Conservation (phyloP, 2,888 invertebrate species). For the Clepsis dumicolana region DNA sequence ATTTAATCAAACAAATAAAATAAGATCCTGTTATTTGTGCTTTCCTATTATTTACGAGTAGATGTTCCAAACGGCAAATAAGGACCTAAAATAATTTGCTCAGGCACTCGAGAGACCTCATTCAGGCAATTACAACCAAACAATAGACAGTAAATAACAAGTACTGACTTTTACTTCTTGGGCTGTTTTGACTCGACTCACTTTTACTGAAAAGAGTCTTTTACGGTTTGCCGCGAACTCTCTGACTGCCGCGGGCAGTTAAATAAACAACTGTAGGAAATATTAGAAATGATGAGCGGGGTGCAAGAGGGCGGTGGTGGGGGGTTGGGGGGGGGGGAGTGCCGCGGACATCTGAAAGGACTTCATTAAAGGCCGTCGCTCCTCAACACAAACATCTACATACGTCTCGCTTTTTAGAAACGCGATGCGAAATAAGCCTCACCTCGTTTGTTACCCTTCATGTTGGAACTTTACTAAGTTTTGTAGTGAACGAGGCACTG, state of each 20-base stretch:
- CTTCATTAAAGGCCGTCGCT: neutral
- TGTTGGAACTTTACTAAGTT: neutral
- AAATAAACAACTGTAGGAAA: neutral
- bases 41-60: too few species aligned
- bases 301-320: neutral
- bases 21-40: too few species aligned
- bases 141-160: too few species aligned
- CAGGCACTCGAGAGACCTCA: neutral
- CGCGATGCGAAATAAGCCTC: neutral
- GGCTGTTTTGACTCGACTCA: too few species aligned
- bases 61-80: too few species aligned
- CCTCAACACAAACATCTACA: neutral
- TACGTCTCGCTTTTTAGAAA: neutral
- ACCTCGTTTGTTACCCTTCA: neutral
- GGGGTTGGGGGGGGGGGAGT: neutral
- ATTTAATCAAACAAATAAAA: too few species aligned
- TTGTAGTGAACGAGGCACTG: neutral
- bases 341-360: slow-evolving; percentile 1
- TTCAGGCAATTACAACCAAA: neutral
- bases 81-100: neutral
- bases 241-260: neutral
- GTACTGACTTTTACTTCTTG: too few species aligned
- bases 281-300: too few species aligned
- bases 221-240: too few species aligned
- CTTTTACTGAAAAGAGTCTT: too few species aligned